Conservation (phyloP, 2,888 invertebrate genomes). For the Cremastinae sp. region DNA sequence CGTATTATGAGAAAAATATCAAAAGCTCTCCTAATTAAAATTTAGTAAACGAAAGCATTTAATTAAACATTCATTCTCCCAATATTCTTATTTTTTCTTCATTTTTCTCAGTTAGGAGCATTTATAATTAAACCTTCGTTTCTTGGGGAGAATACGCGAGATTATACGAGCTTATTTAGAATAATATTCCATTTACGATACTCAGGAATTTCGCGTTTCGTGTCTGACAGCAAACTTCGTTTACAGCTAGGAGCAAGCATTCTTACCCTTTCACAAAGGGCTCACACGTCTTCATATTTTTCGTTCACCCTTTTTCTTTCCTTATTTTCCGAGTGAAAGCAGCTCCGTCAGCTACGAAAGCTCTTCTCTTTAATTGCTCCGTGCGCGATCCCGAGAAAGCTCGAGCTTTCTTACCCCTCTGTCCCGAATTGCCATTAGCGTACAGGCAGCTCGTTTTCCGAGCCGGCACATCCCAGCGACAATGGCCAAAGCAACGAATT, state of each 20-base stretch:
- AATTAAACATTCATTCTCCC: too few relatives aligned
- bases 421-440: slow-evolving; percentile 42
- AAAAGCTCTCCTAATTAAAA: too few relatives aligned
- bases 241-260: slow-evolving; percentile 20
- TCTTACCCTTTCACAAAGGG: slow-evolving; percentile 41
- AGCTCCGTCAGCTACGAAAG: slow-evolving; percentile 26
- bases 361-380: slow-evolving; percentile 52
- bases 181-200: neutral
- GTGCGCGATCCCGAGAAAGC: slow-evolving; percentile 31
- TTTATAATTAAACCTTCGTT: too few relatives aligned
- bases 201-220: slow-evolving; percentile 1
- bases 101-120: too few relatives aligned
- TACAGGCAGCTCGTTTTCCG: slow-evolving; percentile 42
- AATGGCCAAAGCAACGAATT: slow-evolving; percentile 38
- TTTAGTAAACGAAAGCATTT: too few relatives aligned
- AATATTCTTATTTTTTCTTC: too few relatives aligned
- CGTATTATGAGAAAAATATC: too few relatives aligned
- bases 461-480: slow-evolving; percentile 9
- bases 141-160: too few relatives aligned
- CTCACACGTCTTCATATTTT: slow-evolving; percentile 1
- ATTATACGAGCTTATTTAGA: too few relatives aligned
- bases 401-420: slow-evolving; percentile 34
- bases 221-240: slow-evolving; percentile 35
- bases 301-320: too few relatives aligned
- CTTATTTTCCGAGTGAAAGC: slow-evolving; percentile 35